phyloP scores from a whole-genome alignment of 2,888 invertebrate species.

The Oxystoma pomonae region DNA sequence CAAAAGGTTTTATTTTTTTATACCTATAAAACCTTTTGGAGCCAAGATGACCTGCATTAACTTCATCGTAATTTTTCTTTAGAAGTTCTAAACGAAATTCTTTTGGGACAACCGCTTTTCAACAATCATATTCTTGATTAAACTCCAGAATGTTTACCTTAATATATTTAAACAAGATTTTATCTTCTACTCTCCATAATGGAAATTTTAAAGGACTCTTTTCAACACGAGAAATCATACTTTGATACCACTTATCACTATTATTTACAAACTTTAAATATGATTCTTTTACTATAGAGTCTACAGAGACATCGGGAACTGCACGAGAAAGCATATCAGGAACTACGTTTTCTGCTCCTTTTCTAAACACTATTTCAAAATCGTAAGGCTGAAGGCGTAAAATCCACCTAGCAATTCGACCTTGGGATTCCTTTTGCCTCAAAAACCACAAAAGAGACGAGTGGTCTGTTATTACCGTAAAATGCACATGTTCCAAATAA shows the following conservation, averaged over 20 bases:
- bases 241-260: conserved; percentile 23
- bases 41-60: conserved; percentile 27
- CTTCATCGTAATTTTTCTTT: conserved; percentile 20
- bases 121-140: conserved; percentile 12
- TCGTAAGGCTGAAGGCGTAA: conserved; percentile 20
- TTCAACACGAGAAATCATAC: conserved; percentile 14
- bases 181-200: conserved; percentile 21
- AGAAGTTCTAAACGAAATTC: conserved; percentile 9
- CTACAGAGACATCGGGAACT: conserved; percentile 14
- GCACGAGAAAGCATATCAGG: conserved; percentile 18
- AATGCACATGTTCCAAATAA: conserved; percentile 21
- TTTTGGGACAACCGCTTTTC: conserved; percentile 25
- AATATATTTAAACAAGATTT: conserved; percentile 22
- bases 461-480: conserved; percentile 23
- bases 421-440: conserved; percentile 19
- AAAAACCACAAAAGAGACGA: conserved; percentile 21
- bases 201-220: conserved; percentile 20
- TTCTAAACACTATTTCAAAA: conserved; percentile 21
- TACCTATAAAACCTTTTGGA: too few relatives aligned
- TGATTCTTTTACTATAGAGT: not conserved
- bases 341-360: conserved; percentile 20
- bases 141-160: conserved; percentile 15
- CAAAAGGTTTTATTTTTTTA: conserved; percentile 25
- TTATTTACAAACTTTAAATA: not conserved
- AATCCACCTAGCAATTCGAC: conserved; percentile 22